Percentiles rank a stretch among this genome's conserved stretches.
Evolutionary conservation across 2,113 vertebrate genomes (phyloP).

Genomic region (Crotophaga sulcirostris): DNA sequence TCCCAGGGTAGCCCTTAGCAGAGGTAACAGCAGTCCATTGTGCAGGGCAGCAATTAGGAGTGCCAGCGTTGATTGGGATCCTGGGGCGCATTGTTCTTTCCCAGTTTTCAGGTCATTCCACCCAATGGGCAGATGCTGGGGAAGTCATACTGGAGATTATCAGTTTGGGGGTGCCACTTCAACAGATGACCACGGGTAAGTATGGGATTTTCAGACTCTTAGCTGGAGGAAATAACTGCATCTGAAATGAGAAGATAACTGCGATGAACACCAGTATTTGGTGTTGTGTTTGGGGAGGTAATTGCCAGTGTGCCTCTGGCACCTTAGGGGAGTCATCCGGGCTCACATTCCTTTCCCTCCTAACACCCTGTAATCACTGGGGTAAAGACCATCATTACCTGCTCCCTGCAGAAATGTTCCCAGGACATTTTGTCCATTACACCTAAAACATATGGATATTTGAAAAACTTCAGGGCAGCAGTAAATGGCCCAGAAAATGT

Average conservation of each 20-base stretch:
- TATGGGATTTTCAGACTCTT: neutral
- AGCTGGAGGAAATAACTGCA: neutral
- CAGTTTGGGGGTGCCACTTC: neutral
- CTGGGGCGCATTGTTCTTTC: constrained; percentile 23
- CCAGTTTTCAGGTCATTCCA: constrained; percentile 58
- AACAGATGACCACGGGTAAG: neutral
- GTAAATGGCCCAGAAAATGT: neutral
- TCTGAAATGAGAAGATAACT: neutral
- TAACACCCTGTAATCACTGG: constrained; percentile 28
- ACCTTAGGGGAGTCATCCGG: neutral
- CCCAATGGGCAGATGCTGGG: constrained; percentile 30
- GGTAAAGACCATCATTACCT: constrained; percentile 41
- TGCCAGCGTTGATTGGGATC: constrained; percentile 1
- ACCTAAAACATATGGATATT: neutral
- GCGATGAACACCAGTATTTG: neutral
- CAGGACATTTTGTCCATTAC: neutral
- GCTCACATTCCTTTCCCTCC: constrained; percentile 27
- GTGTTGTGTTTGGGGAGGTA: neutral
- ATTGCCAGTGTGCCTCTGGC: constrained; percentile 17
- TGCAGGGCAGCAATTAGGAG: constrained; percentile 37
- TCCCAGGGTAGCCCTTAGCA: constrained; percentile 34
- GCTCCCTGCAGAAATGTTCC: neutral
- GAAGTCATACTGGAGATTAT: constrained; percentile 38
- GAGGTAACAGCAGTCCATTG: constrained; percentile 36
- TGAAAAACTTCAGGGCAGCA: neutral